Evolutionary conservation across 2,888 invertebrate genomes (phyloP).

Genomic region (Crepidodera aurea): DNA sequence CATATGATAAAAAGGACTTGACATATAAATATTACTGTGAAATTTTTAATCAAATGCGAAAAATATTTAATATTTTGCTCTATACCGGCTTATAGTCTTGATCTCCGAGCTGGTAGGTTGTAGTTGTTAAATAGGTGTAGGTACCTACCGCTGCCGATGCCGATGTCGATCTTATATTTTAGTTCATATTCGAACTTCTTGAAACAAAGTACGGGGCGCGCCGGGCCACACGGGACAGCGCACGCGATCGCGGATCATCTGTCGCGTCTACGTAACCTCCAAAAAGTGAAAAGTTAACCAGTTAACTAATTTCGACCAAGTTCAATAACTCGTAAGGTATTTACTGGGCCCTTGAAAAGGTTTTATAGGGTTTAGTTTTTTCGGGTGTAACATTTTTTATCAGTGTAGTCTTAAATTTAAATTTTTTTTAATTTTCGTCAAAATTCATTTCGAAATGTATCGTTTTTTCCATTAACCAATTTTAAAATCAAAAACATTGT

Average conservation of each 20-base stretch:
- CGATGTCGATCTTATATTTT: conserved; percentile 16
- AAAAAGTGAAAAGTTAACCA: background rate
- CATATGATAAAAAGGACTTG: too few species aligned
- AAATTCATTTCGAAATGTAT: too few species aligned
- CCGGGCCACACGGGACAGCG: background rate
- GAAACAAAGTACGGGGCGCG: background rate
- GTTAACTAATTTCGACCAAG: background rate
- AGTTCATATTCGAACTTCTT: conserved; percentile 24
- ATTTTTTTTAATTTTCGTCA: too few species aligned
- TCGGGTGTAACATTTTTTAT: too few species aligned
- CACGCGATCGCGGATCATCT: background rate
- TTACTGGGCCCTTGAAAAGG: background rate
- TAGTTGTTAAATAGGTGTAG: background rate
- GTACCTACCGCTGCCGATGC: conserved; percentile 12
- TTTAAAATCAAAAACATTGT: too few species aligned
- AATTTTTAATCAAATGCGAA: too few species aligned
- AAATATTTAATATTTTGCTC: too few species aligned
- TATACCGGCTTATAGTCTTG: background rate
- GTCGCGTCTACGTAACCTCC: background rate
- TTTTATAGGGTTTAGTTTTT: background rate
- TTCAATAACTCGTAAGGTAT: conserved; percentile 4
- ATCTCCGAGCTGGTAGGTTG: background rate
- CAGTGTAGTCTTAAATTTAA: too few species aligned
- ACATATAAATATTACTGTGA: too few species aligned
- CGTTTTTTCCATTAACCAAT: too few species aligned